A percentile compares a stretch with the other conserved stretches of the same genome.
Conservation (phyloP, 2,797 vertebrate genomes). For the Discoglossus pictus region DNA sequence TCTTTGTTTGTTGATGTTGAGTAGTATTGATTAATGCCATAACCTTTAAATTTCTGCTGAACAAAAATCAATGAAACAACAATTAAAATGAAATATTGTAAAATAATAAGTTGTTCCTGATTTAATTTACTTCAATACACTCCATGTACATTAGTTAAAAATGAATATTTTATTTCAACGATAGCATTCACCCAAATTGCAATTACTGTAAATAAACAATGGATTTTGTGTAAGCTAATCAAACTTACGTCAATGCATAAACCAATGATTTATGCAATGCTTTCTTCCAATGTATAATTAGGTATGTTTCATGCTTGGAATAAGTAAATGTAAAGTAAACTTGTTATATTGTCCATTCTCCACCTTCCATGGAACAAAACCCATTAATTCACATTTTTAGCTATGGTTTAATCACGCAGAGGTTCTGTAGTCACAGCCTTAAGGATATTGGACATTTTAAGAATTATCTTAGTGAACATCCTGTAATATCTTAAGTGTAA, state of each 20-base stretch:
- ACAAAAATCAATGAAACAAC: no score
- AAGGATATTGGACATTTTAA: no score
- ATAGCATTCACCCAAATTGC: slow-evolving; percentile 42
- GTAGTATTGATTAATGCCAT: no score
- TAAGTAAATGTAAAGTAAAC: slow-evolving; percentile 39
- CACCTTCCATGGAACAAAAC: slow-evolving; percentile 10
- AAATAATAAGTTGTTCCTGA: slow-evolving; percentile 14
- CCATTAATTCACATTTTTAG: no score
- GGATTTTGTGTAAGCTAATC: slow-evolving; percentile 28
- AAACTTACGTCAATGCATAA: slow-evolving; percentile 43
- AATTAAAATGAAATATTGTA: slow-evolving; percentile 8
- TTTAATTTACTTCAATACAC: slow-evolving; percentile 24
- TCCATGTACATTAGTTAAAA: no score
- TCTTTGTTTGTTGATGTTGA: no score
- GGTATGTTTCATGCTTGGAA: slow-evolving; percentile 30
- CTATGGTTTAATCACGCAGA: no score
- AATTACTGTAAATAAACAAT: slow-evolving; percentile 50
- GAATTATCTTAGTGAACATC: no score
- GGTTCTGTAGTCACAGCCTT: no score
- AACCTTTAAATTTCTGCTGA: no score
- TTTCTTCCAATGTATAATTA: slow-evolving; percentile 46
- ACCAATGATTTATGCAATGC: slow-evolving; percentile 24
- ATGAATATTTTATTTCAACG: slow-evolving; percentile 35
- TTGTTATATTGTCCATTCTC: slow-evolving; percentile 13
- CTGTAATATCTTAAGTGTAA: no score